Percentiles rank a stretch among this genome's conserved stretches.
Evolutionary conservation across 2,888 invertebrate genomes (phyloP).

Genomic region (Euspilapteryx auroguttella): DNA sequence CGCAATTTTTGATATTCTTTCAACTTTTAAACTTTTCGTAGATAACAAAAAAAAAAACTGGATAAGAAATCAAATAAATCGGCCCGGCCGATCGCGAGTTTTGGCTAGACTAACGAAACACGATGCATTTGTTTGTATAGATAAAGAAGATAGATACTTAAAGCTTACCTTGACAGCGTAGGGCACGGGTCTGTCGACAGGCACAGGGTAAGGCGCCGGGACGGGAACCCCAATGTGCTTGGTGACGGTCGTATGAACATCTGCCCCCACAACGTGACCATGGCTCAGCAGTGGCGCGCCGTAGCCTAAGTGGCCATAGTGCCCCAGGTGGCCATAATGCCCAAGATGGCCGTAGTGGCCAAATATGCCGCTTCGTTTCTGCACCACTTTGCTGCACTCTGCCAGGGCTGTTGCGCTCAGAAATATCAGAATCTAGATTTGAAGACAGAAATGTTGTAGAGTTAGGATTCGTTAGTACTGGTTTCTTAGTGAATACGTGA

Average conservation of each 20-base stretch:
- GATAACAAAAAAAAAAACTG: no score
- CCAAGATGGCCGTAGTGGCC: constrained; percentile 28
- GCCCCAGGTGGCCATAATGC: constrained; percentile 11
- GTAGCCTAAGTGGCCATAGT: constrained; percentile 8
- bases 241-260: constrained; percentile 50
- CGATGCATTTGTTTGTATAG: no score
- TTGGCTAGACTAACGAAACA: no score
- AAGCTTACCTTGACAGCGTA: constrained; percentile 36
- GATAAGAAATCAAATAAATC: no score
- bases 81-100: no score
- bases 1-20: no score
- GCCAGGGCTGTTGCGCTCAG: constrained; percentile 36
- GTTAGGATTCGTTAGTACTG: no score
- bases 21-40: no score
- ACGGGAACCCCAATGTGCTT: constrained; percentile 51
- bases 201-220: constrained; percentile 48
- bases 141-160: no score
- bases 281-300: constrained; percentile 10
- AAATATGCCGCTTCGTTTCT: constrained; percentile 41
- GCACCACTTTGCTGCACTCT: constrained; percentile 42
- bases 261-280: constrained; percentile 37
- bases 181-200: constrained; percentile 47
- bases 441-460: no score
- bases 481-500: no score
- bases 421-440: no score